Percentiles rank a stretch among this genome's conserved stretches.
These are phyloP conservation scores for Cepaea hortensis DNA, from an alignment of 2,888 invertebrate species.

Conservation along the genomic window DNA sequence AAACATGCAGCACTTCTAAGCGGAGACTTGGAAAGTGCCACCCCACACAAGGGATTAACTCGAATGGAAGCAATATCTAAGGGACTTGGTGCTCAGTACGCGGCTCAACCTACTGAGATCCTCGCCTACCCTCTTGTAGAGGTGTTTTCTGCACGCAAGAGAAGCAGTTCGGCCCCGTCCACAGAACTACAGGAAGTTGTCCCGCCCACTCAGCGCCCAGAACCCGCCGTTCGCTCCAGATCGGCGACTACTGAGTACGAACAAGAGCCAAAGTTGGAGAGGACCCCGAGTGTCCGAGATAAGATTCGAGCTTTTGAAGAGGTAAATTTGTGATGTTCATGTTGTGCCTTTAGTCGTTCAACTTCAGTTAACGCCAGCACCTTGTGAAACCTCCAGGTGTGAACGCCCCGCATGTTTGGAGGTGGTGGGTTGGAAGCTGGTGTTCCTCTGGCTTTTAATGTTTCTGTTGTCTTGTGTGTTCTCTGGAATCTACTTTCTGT, in stretches of 20 bases:
- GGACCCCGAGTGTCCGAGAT: slow-evolving; percentile 48
- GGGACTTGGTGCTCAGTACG: background rate
- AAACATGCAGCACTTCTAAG: background rate
- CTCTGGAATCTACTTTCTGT: no score
- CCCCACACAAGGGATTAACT: background rate
- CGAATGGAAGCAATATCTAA: background rate
- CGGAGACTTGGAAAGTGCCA: background rate
- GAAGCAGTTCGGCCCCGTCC: slow-evolving; percentile 34
- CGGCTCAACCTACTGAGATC: slow-evolving; percentile 29
- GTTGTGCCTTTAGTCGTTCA: background rate
- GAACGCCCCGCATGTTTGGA: no score
- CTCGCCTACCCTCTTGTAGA: slow-evolving; percentile 35
- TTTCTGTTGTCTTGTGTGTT: no score
- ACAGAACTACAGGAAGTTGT: background rate
- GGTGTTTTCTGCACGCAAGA: background rate
- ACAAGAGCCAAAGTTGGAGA: slow-evolving; percentile 11
- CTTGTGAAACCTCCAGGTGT: no score
- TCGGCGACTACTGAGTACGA: slow-evolving; percentile 32
- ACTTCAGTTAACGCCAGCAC: background rate
- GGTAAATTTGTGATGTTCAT: slow-evolving; percentile 31
- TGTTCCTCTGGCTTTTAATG: no score
- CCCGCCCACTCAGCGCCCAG: background rate
- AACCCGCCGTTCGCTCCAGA: slow-evolving; percentile 32
- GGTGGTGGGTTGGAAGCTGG: no score
- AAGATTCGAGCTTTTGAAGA: slow-evolving; percentile 54